Percentiles rank a stretch among this genome's conserved stretches.
These are phyloP conservation scores for Thymallus thymallus DNA, from an alignment of 2,113 vertebrate species.

Conservation along the genomic window DNA sequence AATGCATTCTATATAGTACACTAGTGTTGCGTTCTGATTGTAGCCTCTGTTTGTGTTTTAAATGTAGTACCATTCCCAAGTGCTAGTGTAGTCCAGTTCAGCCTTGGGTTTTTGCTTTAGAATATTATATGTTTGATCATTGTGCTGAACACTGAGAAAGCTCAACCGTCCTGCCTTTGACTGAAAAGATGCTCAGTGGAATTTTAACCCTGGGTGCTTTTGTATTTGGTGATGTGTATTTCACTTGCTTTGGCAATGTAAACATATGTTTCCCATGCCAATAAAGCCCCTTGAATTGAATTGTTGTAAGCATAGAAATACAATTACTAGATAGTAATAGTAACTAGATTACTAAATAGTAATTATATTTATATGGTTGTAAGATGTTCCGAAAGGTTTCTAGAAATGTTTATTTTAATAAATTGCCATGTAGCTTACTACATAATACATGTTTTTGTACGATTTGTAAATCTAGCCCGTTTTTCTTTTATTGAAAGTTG, in stretches of 20 bases:
- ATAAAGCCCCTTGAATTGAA: no score
- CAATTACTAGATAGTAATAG: no score
- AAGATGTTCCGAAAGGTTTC: slow-evolving; percentile 21
- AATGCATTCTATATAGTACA: neutral
- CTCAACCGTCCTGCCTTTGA: neutral
- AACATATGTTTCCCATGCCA: no score
- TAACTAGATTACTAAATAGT: no score
- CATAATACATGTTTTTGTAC: slow-evolving; percentile 27
- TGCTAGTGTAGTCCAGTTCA: slow-evolving; percentile 16
- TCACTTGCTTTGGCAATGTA: no score
- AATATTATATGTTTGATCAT: neutral
- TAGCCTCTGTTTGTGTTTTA: no score
- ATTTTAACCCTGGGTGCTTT: neutral
- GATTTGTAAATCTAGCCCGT: neutral
- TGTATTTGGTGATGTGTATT: slow-evolving; percentile 24
- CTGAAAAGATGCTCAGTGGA: neutral
- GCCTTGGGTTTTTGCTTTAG: slow-evolving; percentile 5
- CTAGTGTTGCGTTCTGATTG: no score
- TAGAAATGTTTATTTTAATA: neutral
- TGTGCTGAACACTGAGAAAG: neutral
- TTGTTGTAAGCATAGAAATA: neutral
- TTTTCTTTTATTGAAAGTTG: neutral
- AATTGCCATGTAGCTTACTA: slow-evolving; percentile 31
- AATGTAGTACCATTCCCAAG: slow-evolving; percentile 10
- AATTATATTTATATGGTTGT: no score